Base-by-base conservation (phyloP, 1,140 invertebrate genomes). In the Battus philenor region DNA sequence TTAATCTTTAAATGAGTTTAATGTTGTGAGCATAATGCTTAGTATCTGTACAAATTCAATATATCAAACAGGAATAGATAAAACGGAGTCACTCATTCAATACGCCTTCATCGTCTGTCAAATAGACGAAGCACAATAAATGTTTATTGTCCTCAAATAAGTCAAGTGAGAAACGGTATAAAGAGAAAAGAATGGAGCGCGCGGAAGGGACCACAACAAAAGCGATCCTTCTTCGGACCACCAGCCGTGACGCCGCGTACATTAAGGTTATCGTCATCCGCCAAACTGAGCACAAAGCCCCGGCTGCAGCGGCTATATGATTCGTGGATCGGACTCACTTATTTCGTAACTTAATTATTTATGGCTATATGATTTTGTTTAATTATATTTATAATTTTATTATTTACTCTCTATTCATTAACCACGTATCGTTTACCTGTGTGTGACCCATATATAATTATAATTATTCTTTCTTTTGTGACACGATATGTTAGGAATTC, bases 101-200 rank as follows among this genome's bases (percentile, higher is more conserved):
- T 81, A 73, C 75, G 77, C 78, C 78, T 74, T 64, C 67, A 76
- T 79, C 69, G 68, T 74, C 65, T 72, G 74, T 78, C 74, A 80
- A 80, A 78, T 79, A 71, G 67, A 73, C 63, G 65, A 66, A 12
- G 66, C 57, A 83, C 73, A 77, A 83, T 80, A 83, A 80, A 81
- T 75, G 68, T 81, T 77, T 84, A 84, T 81, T 79, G 77, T 81
- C 68, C 69, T 67, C 70, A 70, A 81, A 81, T 83, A 81, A 83
- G 69, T 84, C 69, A 74, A 81, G 75, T 84, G 77, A 80, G 77
- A 83, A 79, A 81, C 76, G 68, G 75, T 77, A 75, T 79, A 75
- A 74, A 77, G 68, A 71, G 74, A 77, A 83, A 84, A 84, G 77
- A 81, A 81, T 84, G 59, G 68, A 56, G 64, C 62, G 68, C 59